Percentiles rank a stretch among this genome's conserved stretches.
Evolutionary conservation across 2,113 vertebrate species (phyloP).

Genomic region (Gambusia affinis): DNA sequence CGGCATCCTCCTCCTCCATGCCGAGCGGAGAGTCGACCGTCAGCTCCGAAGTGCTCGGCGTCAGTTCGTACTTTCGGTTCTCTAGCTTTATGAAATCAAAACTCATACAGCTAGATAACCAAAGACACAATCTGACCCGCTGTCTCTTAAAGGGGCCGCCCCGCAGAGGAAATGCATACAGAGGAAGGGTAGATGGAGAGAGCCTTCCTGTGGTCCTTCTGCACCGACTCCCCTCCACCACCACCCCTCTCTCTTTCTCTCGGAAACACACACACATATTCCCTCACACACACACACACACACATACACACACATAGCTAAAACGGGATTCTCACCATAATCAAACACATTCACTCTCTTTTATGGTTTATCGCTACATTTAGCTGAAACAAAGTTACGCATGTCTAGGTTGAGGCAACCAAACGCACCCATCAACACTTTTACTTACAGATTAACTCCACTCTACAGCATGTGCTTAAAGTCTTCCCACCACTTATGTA

Average conservation of each 20-base stretch:
- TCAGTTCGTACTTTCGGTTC: slow-evolving; percentile 95
- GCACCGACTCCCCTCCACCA: slow-evolving; percentile 44
- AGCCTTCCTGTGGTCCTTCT: slow-evolving; percentile 59
- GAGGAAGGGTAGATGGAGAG: slow-evolving; percentile 7
- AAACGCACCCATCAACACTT: slow-evolving; percentile 3
- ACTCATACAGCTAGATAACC: slow-evolving; percentile 99
- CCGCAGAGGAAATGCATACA: slow-evolving; percentile 47
- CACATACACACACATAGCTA: slow-evolving; percentile 13
- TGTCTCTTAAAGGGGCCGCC: slow-evolving; percentile 81
- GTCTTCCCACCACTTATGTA: background rate
- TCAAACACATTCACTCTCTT: background rate
- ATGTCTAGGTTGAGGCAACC: background rate
- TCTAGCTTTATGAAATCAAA: slow-evolving; percentile 99
- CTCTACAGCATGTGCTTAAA: background rate
- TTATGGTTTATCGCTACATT: background rate
- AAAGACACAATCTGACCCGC: slow-evolving; percentile 93
- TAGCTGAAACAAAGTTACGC: background rate
- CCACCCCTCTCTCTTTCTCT: background rate
- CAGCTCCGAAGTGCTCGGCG: slow-evolving; percentile 74
- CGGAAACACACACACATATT: background rate
- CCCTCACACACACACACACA: slow-evolving; percentile 8
- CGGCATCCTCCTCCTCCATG: slow-evolving; percentile 35
- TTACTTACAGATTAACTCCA: background rate
- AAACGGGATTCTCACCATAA: slow-evolving; percentile 13
- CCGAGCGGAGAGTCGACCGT: slow-evolving; percentile 17